Conservation (phyloP, 2,113 vertebrate species). For the Nestor notabilis region DNA sequence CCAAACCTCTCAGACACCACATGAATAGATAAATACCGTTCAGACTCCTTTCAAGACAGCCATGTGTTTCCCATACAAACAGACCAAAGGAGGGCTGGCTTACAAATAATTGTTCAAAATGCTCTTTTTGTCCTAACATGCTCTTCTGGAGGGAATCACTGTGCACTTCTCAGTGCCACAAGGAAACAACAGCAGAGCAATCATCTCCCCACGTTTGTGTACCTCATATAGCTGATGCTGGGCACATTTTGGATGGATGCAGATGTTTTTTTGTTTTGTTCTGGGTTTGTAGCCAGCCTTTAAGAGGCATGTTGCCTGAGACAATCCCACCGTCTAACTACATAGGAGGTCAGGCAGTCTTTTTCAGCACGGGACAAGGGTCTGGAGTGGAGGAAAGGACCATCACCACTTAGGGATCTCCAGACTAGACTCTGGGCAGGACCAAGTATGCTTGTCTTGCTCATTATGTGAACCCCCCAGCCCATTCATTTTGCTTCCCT, state of each 20-base stretch:
- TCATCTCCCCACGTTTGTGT: background rate
- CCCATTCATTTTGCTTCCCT: background rate
- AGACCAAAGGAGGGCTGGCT: background rate
- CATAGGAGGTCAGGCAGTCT: background rate
- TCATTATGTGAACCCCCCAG: background rate
- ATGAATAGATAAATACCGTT: background rate
- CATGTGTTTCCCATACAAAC: background rate
- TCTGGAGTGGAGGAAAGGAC: background rate
- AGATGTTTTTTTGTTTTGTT: background rate
- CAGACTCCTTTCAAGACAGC: background rate
- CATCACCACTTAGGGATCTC: background rate
- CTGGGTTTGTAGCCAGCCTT: background rate
- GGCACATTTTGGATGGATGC: background rate
- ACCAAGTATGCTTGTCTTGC: background rate
- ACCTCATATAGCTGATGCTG: background rate
- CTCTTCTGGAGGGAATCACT: background rate
- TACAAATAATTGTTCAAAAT: background rate
- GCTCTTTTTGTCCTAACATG: background rate
- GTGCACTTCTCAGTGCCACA: background rate
- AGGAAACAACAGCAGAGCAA: background rate
- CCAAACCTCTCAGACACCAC: background rate
- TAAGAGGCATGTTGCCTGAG: fast-evolving
- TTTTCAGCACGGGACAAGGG: background rate
- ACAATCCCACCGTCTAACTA: background rate
- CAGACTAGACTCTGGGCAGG: background rate